These are phyloP conservation scores for Cettia cetti DNA, from an alignment of 2,113 vertebrate genomes.

Conservation along the genomic window DNA sequence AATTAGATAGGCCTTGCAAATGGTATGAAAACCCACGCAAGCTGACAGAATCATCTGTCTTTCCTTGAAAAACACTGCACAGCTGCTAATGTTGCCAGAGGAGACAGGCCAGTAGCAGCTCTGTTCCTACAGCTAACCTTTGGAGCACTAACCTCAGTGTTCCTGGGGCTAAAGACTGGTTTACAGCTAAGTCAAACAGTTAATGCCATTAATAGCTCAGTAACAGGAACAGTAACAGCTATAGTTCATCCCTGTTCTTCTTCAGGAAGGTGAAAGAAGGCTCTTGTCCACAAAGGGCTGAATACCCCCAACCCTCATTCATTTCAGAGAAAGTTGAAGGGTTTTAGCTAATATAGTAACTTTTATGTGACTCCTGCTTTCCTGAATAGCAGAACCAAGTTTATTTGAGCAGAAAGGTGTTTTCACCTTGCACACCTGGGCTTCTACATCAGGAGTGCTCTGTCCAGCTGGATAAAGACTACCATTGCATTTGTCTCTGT, in stretches of 20 bases:
- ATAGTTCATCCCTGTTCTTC: neutral
- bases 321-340: neutral
- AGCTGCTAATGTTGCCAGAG: neutral
- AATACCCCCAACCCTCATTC: neutral
- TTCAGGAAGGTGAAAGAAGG: neutral
- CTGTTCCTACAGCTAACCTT: neutral
- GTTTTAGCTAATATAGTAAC: neutral
- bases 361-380: neutral
- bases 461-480: neutral
- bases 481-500: neutral
- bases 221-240: neutral
- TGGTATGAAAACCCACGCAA: neutral
- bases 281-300: neutral
- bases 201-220: neutral
- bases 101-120: neutral
- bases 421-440: neutral
- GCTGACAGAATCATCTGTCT: slow-evolving; percentile 15
- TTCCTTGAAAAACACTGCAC: neutral
- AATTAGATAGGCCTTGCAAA: neutral
- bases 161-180: neutral
- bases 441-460: neutral
- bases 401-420: neutral
- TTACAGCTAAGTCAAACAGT: neutral
- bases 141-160: neutral
- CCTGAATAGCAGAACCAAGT: rapidly evolving